Conservation (phyloP, 2,888 invertebrate genomes). For the Coelinius sp. region DNA sequence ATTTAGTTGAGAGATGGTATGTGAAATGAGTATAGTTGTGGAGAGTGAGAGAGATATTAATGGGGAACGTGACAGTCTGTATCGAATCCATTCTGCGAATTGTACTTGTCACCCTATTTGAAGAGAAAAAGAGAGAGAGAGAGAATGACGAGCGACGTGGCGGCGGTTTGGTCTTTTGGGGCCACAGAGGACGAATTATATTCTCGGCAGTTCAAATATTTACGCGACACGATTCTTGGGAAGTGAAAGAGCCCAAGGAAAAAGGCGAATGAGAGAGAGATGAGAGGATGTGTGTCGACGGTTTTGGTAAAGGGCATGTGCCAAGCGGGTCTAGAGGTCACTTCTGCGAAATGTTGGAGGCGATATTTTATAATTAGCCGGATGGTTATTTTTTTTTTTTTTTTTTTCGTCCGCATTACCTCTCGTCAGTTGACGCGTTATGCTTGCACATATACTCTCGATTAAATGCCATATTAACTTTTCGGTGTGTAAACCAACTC, state of each 20-base stretch:
- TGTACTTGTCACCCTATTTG: slow-evolving; percentile 29
- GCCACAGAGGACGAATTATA: slow-evolving; percentile 27
- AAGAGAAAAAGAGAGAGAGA: not conserved
- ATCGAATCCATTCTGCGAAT: slow-evolving; percentile 39
- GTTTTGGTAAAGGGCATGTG: slow-evolving; percentile 22
- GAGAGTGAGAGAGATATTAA: not conserved
- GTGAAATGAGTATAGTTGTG: slow-evolving; percentile 6
- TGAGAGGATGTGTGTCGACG: slow-evolving; percentile 37
- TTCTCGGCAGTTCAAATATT: slow-evolving; percentile 28
- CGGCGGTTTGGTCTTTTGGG: slow-evolving; percentile 14
- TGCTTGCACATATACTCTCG: slow-evolving; percentile 62
- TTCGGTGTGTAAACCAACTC: no score
- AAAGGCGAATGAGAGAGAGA: slow-evolving; percentile 8
- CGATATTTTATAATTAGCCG: slow-evolving; percentile 67
- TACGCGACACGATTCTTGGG: slow-evolving; percentile 19
- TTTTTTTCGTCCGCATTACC: slow-evolving; percentile 23
- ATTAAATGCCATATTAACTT: slow-evolving; percentile 65
- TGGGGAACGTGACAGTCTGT: not conserved
- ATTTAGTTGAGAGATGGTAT: slow-evolving; percentile 6
- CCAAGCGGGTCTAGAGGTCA: slow-evolving; percentile 26
- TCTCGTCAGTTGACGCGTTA: slow-evolving; percentile 52
- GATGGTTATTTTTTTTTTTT: slow-evolving; percentile 45
- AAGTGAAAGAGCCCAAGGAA: slow-evolving; percentile 16
- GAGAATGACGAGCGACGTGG: not conserved
- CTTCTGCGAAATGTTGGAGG: slow-evolving; percentile 37